Evolutionary conservation across 2,797 vertebrate genomes (phyloP).

Genomic region (Gouania willdenowi): DNA sequence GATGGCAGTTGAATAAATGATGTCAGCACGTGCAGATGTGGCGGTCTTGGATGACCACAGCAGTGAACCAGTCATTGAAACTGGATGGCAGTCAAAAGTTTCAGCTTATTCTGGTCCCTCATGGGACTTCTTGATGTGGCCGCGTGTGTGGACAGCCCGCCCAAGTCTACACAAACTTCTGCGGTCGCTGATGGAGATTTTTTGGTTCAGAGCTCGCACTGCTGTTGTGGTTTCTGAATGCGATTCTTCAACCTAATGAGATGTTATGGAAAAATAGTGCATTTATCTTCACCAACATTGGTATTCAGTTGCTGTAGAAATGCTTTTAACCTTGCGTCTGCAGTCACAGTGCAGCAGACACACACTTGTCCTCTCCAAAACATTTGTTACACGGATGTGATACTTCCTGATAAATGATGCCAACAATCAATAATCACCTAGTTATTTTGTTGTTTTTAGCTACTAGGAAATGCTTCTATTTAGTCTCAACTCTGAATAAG

Average conservation of each 20-base stretch:
- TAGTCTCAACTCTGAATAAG: too few relatives aligned
- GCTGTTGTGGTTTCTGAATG: constrained; percentile 26
- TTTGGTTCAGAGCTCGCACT: constrained; percentile 21
- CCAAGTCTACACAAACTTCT: constrained; percentile 32
- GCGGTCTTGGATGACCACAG: constrained; percentile 33
- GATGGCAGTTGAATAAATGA: constrained; percentile 66
- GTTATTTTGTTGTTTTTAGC: too few relatives aligned
- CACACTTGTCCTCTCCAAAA: too few relatives aligned
- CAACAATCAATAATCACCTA: too few relatives aligned
- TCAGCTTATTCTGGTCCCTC: constrained; percentile 21
- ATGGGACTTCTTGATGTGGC: constrained; percentile 54
- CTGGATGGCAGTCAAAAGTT: constrained; percentile 47
- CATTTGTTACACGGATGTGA: too few relatives aligned
- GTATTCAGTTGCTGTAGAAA: too few relatives aligned
- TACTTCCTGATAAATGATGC: too few relatives aligned
- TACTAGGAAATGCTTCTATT: too few relatives aligned
- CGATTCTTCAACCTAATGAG: constrained; percentile 39
- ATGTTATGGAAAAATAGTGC: constrained; percentile 42
- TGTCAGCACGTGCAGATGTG: constrained; percentile 45
- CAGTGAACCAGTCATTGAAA: constrained; percentile 30
- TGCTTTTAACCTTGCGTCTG: too few relatives aligned
- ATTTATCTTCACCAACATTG: constrained; percentile 26
- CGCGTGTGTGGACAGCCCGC: constrained; percentile 31
- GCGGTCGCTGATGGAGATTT: constrained; percentile 37
- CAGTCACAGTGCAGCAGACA: constrained; percentile 10